Base-by-base conservation (phyloP, 2,797 vertebrate genomes). In the Clamator glandarius region DNA sequence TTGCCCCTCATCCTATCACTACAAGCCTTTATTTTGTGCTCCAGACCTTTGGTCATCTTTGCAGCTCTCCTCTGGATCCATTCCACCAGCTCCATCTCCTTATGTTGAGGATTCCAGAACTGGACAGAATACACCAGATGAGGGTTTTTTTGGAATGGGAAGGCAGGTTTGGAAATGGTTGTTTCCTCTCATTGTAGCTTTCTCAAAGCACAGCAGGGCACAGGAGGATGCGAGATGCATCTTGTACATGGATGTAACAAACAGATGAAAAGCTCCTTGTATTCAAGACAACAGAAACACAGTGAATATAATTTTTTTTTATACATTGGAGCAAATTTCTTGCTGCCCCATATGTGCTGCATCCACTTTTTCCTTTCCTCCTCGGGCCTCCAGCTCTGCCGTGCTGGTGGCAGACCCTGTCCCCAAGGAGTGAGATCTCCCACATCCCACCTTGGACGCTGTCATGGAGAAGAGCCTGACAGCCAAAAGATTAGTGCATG, bases 261-360 rank as follows among this genome's bases (percentile, higher is more conserved):
- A 21, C 10, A 20, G 11, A 13, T 5, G 18, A 42, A 79, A 46
- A 63, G 3, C 7, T 42, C 46, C 46, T 55, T 42, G 2, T 5
- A 10, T 12, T 55, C 25, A 41, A 62, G 11, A 17, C 12, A 4
- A 9, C 18, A 35, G 42, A 51, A 31, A 4, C 0, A 0, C 2
- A 0, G 7, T 8, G 61, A 57, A 33, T 16, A 44, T 31, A 50
- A 28, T 3, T 2, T 5, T 2, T 29, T 28, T 14, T 28, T 25
- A 24, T 23, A 20, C 39, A 1, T 8, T 4, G 28, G 14, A 46
- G 24, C 3, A 36, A 21, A 48, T 33, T 11, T 24, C 1, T 7
- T 42, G 29, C 62, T 29, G 9, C 2, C 31, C 17, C 4, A 0
- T 11, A 8, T 4, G 0, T 8, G 8, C 15, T 36, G 42, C 29